These are phyloP conservation scores for Megaceryle torquata DNA, from an alignment of 2,113 vertebrate genomes.

Conservation along the genomic window DNA sequence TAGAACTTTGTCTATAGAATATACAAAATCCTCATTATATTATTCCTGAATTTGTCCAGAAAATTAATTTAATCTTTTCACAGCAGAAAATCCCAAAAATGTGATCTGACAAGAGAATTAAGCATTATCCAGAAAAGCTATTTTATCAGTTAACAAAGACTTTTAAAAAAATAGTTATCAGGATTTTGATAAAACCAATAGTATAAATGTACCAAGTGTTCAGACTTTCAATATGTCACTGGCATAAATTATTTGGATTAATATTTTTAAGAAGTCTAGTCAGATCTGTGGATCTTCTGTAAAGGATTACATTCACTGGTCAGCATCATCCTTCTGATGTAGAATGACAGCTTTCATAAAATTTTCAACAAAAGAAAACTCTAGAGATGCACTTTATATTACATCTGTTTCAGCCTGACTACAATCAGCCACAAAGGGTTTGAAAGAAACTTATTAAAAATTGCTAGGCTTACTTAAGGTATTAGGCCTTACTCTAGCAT, in stretches of 20 bases:
- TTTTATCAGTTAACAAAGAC: not conserved
- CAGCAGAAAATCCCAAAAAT: not conserved
- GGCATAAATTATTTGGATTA: not conserved
- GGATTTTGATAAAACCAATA: not conserved
- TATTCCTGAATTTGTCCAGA: not conserved
- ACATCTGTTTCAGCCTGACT: not conserved
- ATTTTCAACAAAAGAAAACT: not conserved
- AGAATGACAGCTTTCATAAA: not conserved
- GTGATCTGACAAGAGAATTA: not conserved
- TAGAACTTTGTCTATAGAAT: not conserved
- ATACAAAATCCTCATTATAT: not conserved
- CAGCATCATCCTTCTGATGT: not conserved
- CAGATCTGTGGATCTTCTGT: not conserved
- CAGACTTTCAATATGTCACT: not conserved
- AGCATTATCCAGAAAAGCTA: not conserved
- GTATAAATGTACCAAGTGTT: not conserved
- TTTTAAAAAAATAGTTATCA: not conserved
- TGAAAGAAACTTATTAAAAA: constrained; percentile 9
- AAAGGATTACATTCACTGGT: not conserved
- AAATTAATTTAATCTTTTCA: not conserved
- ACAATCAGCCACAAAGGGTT: not conserved
- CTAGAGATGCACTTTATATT: not conserved
- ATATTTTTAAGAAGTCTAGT: not conserved
- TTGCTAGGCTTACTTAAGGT: constrained; percentile 6
- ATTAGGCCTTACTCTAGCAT: not conserved